Evolutionary conservation across 2,113 vertebrate species (phyloP), one percentile per base, ranked within the genome.

Genomic region (Archilochus colubris): DNA sequence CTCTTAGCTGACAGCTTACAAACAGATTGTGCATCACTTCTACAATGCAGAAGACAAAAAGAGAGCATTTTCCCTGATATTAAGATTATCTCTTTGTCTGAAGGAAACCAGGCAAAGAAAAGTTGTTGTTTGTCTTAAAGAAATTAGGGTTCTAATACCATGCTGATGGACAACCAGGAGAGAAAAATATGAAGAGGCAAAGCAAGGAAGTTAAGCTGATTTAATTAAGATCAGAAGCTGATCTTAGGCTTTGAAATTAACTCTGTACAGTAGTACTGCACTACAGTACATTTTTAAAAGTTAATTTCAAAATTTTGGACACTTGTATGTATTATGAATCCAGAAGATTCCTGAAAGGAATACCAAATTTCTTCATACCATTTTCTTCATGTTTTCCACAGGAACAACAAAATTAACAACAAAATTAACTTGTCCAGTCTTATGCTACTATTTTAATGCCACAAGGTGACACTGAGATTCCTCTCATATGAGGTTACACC

Each of bases 151-250:
- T 91, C 64, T 67, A 67, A 58, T 51, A 70, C 38, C 70, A 79
- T 0, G 0, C 38, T 31, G 69, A 13, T 28, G 77, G 74, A 72
- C 54, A 82, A 72, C 46, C 64, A 10, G 16, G 44, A 46, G 40
- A 25, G 8, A 27, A 88, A 76, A 75, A 77, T 46, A 57, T 5
- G 6, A 40, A 11, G 24, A 82, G 54, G 55, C 43, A 80, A 89
- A 18, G 33, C 82, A 89, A 40, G 48, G 63, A 80, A 69, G 43
- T 91, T 70, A 80, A 68, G 43, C 9, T 73, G 67, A 82, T 93
- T 91, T 48, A 70, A 88, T 89, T 78, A 77, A 82, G 78, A 88
- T 88, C 75, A 80, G 51, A 73, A 68, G 68, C 46, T 93, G 72
- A 68, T 80, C 72, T 82, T 83, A 68, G 63, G 77, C 51, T 78